A percentile compares a stretch with the other conserved stretches of the same genome.
Conservation (phyloP, 64 coral and sea anemone genomes). For the Actinia tenebrosa region DNA sequence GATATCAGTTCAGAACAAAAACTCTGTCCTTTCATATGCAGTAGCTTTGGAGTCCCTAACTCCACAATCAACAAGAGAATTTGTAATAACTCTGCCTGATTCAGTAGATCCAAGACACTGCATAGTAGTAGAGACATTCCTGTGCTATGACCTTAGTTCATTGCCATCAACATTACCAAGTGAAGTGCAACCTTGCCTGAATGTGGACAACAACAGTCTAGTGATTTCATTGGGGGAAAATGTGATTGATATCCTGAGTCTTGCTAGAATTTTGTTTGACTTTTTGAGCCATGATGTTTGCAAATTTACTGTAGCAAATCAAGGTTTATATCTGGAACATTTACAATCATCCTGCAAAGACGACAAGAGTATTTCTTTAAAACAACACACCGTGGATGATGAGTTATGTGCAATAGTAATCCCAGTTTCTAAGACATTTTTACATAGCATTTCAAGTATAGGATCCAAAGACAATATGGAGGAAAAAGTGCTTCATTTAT, state of each 20-base stretch:
- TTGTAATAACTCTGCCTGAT: neutral
- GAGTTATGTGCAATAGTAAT: neutral
- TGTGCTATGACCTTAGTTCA: neutral
- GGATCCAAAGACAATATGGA: neutral
- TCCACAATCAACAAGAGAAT: neutral
- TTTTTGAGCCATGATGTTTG: neutral
- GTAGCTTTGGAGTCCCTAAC: neutral
- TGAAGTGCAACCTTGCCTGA: neutral
- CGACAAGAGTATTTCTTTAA: neutral
- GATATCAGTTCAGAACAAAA: neutral
- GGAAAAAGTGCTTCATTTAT: neutral
- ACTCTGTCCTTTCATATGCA: neutral
- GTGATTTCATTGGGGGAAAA: neutral
- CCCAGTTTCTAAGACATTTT: neutral
- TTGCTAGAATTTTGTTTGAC: neutral
- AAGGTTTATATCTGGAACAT: neutral
- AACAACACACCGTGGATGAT: neutral
- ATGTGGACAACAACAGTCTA: neutral
- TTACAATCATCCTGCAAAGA: neutral
- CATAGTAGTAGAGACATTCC: neutral
- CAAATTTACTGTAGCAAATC: neutral
- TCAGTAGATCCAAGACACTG: neutral
- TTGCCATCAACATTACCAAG: neutral
- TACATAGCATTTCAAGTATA: neutral
- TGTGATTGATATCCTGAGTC: neutral